Base-by-base conservation (phyloP, 2,113 vertebrate species). In the Trinectes maculatus region DNA sequence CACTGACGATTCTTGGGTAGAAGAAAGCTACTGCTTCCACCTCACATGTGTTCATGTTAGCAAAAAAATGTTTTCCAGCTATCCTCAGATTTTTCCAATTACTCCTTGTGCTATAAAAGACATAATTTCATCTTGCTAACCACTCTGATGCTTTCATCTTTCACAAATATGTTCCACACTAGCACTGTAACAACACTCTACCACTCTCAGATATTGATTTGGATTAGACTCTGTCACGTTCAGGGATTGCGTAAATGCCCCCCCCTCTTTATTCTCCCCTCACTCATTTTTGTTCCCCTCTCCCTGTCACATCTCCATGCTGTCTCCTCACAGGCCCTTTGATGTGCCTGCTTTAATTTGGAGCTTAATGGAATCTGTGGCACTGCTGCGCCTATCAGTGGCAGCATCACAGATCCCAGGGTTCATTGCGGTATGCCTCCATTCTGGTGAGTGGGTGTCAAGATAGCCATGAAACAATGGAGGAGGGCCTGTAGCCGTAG, bases 291-390 rank as follows among this genome's bases (percentile, higher is more conserved):
- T 43, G 37, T 74, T 81, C 79, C 82, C 68, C 73, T 80, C 66
- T 85, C 79, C 44, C 66, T 82, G 75, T 86, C 86, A 86, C 83
- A 84, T 88, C 76, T 85, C 86, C 80, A 76, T 77, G 85, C 80
- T 83, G 82, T 79, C 83, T 89, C 82, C 82, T 87, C 79, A 40
- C 77, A 65, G 69, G 67, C 70, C 73, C 89, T 93, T 93, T 93
- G 91, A 92, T 91, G 89, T 92, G 87, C 82, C 83, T 80, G 85
- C 85, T 92, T 93, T 93, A 91, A 93, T 92, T 92, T 91, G 80
- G 82, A 89, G 89, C 88, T 90, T 91, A 92, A 92, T 92, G 87
- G 87, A 91, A 91, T 92, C 90, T 85, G 83, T 77, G 80, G 78
- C 71, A 83, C 85, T 81, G 86, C 82, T 73, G 80, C 76, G 80